A percentile compares a stretch with the other conserved stretches of the same genome.
phyloP scores from a whole-genome alignment of 2,113 vertebrate species.

The Coptodon bakossiorum region DNA sequence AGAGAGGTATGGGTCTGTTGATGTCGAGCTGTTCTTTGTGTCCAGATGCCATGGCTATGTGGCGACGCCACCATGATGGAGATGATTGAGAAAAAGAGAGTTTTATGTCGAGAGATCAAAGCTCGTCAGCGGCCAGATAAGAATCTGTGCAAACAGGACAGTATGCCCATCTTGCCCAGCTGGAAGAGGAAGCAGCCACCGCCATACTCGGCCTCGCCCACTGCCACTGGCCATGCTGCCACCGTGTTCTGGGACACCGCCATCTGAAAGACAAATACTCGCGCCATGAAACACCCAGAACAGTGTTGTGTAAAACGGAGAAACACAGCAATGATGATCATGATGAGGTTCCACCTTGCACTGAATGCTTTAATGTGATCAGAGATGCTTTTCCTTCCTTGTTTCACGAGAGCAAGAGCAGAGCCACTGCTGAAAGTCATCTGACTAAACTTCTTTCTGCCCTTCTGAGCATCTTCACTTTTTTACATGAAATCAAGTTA shows the following conservation, averaged over 20 bases:
- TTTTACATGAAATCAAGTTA: neutral
- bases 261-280: slow-evolving; percentile 5
- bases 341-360: neutral
- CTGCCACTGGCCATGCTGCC: slow-evolving; percentile 61
- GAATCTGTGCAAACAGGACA: slow-evolving; percentile 94
- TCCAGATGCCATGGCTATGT: slow-evolving; percentile 87
- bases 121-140: slow-evolving; percentile 88
- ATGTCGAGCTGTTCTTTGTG: slow-evolving; percentile 61
- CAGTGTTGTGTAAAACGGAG: neutral
- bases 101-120: slow-evolving; percentile 95
- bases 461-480: neutral
- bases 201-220: slow-evolving; percentile 86
- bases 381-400: neutral
- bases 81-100: slow-evolving; percentile 94
- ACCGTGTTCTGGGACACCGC: slow-evolving; percentile 84
- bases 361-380: neutral
- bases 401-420: neutral
- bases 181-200: slow-evolving; percentile 90
- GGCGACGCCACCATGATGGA: slow-evolving; percentile 96
- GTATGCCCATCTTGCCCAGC: slow-evolving; percentile 92
- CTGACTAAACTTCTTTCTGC: neutral
- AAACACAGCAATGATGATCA: neutral
- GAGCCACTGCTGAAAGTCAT: neutral
- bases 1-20: neutral
- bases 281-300: neutral